Percentiles rank a stretch among this genome's conserved stretches.
phyloP scores from a whole-genome alignment of 1,140 invertebrate species.

The roundworm (Caenorhabditis elegans) region WBcel235 BX284605.5:11189501-11190000 shows the following conservation, averaged over 20 bases:
- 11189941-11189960: neutral
- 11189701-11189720: neutral
- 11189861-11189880: neutral
- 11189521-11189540: neutral
- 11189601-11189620: neutral
- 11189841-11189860: neutral
- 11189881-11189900: no score
- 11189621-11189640: neutral
- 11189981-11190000: neutral
- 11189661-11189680: neutral
- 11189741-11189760: no score
- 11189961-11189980: conserved; percentile 8
- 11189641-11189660: neutral
- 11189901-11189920: conserved; percentile 14
- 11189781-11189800: no score
- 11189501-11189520: neutral
- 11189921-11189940: conserved; percentile 16
- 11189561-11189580: no score
- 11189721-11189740: no score
- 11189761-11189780: no score
- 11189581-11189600: neutral
- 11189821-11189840: neutral
- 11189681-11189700: neutral
- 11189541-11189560: neutral
- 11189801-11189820: neutral